Evolutionary conservation across 2,888 invertebrate genomes (phyloP).

Genomic region (Teleiodes luculella): DNA sequence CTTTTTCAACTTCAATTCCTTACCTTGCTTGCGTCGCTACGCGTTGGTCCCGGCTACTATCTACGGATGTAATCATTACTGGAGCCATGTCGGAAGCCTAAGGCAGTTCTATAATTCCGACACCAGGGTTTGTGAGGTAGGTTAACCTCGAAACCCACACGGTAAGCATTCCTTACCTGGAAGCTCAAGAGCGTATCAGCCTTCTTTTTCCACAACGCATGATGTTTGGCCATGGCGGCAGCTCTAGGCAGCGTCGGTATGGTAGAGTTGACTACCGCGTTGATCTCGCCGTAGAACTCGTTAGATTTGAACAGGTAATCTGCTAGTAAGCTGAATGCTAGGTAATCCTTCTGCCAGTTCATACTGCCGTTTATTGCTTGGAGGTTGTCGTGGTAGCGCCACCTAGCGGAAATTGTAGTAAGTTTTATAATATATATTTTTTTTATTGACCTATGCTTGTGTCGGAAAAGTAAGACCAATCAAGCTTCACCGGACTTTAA

Average conservation of each 20-base stretch:
- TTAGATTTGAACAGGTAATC: constrained; percentile 70
- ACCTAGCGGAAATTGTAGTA: constrained; percentile 40
- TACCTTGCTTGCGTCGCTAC: too few relatives aligned
- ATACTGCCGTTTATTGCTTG: constrained; percentile 73
- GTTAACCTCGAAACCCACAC: too few relatives aligned
- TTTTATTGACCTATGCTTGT: background rate
- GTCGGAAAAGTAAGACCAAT: too few relatives aligned
- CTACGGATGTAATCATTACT: too few relatives aligned
- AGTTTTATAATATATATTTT: background rate
- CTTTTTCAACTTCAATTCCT: too few relatives aligned
- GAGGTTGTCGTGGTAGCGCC: constrained; percentile 73
- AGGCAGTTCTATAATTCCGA: too few relatives aligned
- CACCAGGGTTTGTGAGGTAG: too few relatives aligned
- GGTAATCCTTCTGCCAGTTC: constrained; percentile 73
- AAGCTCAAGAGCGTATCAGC: constrained; percentile 70
- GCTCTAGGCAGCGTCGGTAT: constrained; percentile 65
- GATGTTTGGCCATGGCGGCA: constrained; percentile 64
- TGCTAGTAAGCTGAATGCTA: constrained; percentile 63
- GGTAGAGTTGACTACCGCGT: constrained; percentile 66
- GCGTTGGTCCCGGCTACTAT: too few relatives aligned
- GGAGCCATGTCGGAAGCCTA: too few relatives aligned
- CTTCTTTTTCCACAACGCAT: constrained; percentile 68
- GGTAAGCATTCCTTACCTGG: constrained; percentile 57
- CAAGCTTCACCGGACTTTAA: too few relatives aligned
- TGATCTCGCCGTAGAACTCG: constrained; percentile 69